Evolutionary conservation across 2,888 invertebrate species (phyloP).

Genomic region (Parapristionchus giblindavisi): DNA sequence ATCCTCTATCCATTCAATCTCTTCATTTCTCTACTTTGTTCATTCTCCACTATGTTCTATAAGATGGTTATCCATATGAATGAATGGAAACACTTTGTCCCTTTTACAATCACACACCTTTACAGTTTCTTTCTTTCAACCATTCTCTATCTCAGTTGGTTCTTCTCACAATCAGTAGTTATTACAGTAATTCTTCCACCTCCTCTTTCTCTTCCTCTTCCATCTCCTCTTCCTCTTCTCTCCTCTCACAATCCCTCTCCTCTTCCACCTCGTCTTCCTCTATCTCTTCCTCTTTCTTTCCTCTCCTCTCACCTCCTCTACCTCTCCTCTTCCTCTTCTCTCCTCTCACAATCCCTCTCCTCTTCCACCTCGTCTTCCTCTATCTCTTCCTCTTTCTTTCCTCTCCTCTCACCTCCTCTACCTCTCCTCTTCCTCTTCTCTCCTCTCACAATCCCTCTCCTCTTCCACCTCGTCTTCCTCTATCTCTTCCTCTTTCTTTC

Average conservation of each 20-base stretch:
- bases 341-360: not conserved
- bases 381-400: slow-evolving; percentile 2
- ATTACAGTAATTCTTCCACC: not conserved
- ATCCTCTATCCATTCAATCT: too few relatives aligned
- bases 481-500: not conserved
- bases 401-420: not conserved
- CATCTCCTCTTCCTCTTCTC: too few relatives aligned
- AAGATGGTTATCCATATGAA: too few relatives aligned
- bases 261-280: not conserved
- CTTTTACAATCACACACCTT: not conserved
- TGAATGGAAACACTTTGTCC: not conserved
- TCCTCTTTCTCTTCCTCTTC: not conserved
- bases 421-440: not conserved
- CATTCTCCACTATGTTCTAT: too few relatives aligned
- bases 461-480: not conserved
- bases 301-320: not conserved
- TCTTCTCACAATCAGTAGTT: too few relatives aligned
- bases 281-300: not conserved
- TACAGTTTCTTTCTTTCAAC: too few relatives aligned
- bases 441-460: not conserved
- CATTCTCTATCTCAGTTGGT: too few relatives aligned
- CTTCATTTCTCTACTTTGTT: too few relatives aligned
- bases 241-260: not conserved
- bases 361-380: slow-evolving; percentile 8
- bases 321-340: too few relatives aligned